Percentiles rank a stretch among this genome's conserved stretches.
phyloP scores from a whole-genome alignment of 2,888 invertebrate genomes.

The Diarsia mendica region DNA sequence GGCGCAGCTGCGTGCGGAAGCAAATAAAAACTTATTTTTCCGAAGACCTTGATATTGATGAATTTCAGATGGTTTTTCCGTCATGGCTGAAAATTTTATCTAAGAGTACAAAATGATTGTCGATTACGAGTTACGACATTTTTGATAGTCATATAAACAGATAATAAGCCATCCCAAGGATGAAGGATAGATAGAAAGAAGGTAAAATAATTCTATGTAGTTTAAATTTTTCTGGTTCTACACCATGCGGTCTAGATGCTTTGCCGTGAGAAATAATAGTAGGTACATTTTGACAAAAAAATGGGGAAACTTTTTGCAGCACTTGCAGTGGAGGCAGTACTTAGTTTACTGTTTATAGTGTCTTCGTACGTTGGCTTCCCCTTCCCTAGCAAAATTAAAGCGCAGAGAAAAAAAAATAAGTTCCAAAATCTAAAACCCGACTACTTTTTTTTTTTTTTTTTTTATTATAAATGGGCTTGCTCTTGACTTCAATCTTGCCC shows the following conservation, averaged over 20 bases:
- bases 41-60: neutral
- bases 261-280: neutral
- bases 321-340: neutral
- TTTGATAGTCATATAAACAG: conserved; percentile 1
- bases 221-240: neutral
- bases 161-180: neutral
- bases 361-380: neutral
- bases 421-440: too few relatives aligned
- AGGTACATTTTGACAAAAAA: neutral
- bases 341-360: neutral
- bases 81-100: neutral
- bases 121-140: conserved; percentile 5
- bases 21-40: neutral
- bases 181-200: neutral
- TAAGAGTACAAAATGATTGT: neutral
- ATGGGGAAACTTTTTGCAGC: neutral
- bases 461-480: too few relatives aligned
- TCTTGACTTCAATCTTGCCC: too few relatives aligned
- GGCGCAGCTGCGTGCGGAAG: neutral
- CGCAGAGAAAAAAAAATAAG: too few relatives aligned
- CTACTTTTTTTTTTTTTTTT: too few relatives aligned
- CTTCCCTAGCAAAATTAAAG: too few relatives aligned
- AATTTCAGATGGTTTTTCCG: conserved; percentile 15
- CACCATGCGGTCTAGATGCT: neutral
- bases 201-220: neutral